Evolutionary conservation across 2,888 invertebrate genomes (phyloP), one percentile per base, ranked within the genome.

Genomic region (Ophion ventricosus): DNA sequence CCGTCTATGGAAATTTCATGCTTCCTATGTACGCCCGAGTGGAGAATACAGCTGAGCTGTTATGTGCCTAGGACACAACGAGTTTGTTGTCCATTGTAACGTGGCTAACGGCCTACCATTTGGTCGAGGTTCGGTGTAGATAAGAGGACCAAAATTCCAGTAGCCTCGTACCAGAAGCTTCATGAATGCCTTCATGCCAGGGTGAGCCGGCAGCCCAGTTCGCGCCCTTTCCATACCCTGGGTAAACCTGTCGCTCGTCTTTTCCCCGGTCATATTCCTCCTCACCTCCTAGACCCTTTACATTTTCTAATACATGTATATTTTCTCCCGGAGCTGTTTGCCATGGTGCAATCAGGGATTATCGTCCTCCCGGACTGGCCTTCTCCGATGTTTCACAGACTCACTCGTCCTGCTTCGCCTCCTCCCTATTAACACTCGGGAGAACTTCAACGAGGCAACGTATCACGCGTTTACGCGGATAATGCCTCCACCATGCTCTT

Each of bases 291-390:
- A 61, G 14, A 66, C 66, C 67, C 73, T 76, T 66, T 77, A 72
- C 66, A 64, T 49, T 77, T 73, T 40, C 81, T 64, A 63, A 76
- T 77, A 49, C 80, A 80, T 74, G 20, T 80, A 67, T 56, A 77
- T 66, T 40, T 73, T 56, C 23, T 49, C 57, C 20, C 20, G 40
- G 57, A 29, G 64, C 57, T 54, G 80, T 81, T 79, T 80, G 83
- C 81, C 74, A 69, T 66, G 74, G 80, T 80, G 79, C 84, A 86
- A 86, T 84, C 77, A 66, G 59, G 80, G 86, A 86, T 86, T 87
- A 87, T 83, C 86, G 76, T 80, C 69, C 78, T 72, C 74, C 81
- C 54, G 57, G 69, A 83, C 84, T 79, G 74, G 70, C 66, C 77
- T 70, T 69, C 80, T 70, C 56, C 54, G 26, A 73, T 66, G 84